Base-by-base conservation (phyloP, 2,797 vertebrate genomes). In the Cynopterus sphinx region DNA sequence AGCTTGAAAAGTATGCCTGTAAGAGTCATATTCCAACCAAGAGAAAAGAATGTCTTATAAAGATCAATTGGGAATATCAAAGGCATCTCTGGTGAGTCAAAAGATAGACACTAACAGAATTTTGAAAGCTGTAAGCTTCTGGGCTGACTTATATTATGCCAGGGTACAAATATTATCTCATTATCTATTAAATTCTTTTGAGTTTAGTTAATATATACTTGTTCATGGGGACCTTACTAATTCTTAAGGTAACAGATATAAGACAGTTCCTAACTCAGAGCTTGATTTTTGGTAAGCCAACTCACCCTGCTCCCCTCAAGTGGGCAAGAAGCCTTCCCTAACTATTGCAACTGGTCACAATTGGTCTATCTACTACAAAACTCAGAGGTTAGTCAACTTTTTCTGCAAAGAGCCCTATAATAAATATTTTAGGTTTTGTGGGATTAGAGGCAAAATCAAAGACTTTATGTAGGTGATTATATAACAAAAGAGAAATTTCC, bases 161-260 rank as follows among this genome's bases (percentile, higher is more conserved):
- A 36, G 2, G 31, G 22, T 31, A 51, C 53, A 88, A 33, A 33
- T 33, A 33, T 33, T 33, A 59, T 46, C 17, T 57, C 39, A 74
- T 28, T 41, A 79, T 65, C 36, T 91, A 91, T 28, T 36, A 82
- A 77, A 93, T 70, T 90, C 57, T 93, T 90, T 53, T 75, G 86
- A 19, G 55, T 57, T 90, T 83, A 86, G 36, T 65, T 81, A 87
- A 78, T 36, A 74, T 24, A n/a, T 43, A 19, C 43, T 82, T 92
- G 55, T 92, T 87, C 41, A 31, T 9, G 36, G 59, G 39, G 55
- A 43, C 65, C n/a, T 59, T 67, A 83, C 36, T 57, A 79, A 68
- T 77, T 36, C 63, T 85, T 85, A 78, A 65, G 68, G 73, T 90
- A 94, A 78, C 13, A n/a, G 67, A 75, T 24, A 68, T 6, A 63